Percentiles rank a stretch among this genome's conserved stretches.
phyloP scores from a whole-genome alignment of 2,113 vertebrate genomes.

The Poeciliopsis retropinna region DNA sequence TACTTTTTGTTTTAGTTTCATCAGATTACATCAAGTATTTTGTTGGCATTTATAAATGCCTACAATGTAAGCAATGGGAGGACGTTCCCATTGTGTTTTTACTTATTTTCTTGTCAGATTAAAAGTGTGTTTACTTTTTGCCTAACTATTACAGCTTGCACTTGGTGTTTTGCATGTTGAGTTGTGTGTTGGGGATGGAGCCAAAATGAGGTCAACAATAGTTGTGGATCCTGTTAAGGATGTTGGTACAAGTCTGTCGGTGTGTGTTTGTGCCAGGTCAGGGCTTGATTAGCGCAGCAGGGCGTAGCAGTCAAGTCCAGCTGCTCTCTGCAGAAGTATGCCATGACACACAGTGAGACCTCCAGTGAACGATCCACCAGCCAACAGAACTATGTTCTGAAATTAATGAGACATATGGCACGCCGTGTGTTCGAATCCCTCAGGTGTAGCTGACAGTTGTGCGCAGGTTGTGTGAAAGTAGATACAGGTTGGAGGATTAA shows the following conservation, averaged over 20 bases:
- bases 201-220: conserved; percentile 8
- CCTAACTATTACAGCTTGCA: not conserved
- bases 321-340: conserved; percentile 58
- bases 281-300: conserved; percentile 50
- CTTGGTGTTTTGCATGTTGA: not conserved
- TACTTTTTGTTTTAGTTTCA: too few relatives aligned
- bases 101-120: not conserved
- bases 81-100: too few relatives aligned
- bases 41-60: too few relatives aligned
- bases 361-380: conserved; percentile 39
- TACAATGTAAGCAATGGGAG: not conserved
- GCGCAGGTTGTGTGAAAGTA: not conserved
- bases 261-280: conserved; percentile 35
- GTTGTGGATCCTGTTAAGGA: conserved; percentile 1
- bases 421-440: conserved; percentile 35
- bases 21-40: too few relatives aligned
- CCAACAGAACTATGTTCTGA: conserved; percentile 22
- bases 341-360: conserved; percentile 42
- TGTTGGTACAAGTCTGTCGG: conserved; percentile 11
- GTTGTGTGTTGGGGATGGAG: not conserved
- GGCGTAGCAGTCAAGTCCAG: conserved; percentile 40
- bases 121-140: not conserved
- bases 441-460: conserved; percentile 28
- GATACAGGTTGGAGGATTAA: conserved; percentile 27
- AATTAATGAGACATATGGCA: conserved; percentile 43